A percentile compares a stretch with the other conserved stretches of the same genome.
phyloP scores from a whole-genome alignment of 2,113 vertebrate species.

The Athene cunicularia region DNA sequence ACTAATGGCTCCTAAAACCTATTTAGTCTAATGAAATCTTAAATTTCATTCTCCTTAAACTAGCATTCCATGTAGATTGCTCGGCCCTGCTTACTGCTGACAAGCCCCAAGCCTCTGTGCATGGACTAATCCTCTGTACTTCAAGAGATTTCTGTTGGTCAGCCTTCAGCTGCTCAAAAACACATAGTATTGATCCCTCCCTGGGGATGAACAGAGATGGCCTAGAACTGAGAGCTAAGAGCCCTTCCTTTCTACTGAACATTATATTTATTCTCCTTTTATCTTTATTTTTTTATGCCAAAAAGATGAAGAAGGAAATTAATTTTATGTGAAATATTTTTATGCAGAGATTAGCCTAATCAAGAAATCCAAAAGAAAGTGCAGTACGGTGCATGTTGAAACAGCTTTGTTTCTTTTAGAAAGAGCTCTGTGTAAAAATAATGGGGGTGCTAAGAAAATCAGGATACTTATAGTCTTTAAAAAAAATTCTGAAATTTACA shows the following conservation, averaged over 20 bases:
- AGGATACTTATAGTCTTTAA: background rate
- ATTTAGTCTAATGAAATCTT: background rate
- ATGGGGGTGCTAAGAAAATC: background rate
- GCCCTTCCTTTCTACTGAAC: background rate
- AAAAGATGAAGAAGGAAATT: background rate
- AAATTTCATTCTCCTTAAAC: background rate
- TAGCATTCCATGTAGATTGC: background rate
- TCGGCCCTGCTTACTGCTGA: background rate
- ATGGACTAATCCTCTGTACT: background rate
- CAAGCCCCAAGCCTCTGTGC: background rate
- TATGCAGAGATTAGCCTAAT: background rate
- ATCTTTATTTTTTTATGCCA: background rate
- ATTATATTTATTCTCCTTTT: background rate
- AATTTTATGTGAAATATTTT: background rate
- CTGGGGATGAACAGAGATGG: background rate
- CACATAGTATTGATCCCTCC: background rate
- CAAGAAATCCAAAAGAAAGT: background rate
- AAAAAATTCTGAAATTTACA: background rate
- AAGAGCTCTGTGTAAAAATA: background rate
- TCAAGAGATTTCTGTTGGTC: background rate
- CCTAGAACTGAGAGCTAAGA: background rate
- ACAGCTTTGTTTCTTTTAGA: background rate
- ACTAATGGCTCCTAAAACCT: background rate
- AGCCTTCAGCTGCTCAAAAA: background rate
- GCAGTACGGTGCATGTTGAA: background rate